Evolutionary conservation across 2,113 vertebrate species (phyloP), one percentile per base, ranked within the genome.

Genomic region (Perca schrenkii): DNA sequence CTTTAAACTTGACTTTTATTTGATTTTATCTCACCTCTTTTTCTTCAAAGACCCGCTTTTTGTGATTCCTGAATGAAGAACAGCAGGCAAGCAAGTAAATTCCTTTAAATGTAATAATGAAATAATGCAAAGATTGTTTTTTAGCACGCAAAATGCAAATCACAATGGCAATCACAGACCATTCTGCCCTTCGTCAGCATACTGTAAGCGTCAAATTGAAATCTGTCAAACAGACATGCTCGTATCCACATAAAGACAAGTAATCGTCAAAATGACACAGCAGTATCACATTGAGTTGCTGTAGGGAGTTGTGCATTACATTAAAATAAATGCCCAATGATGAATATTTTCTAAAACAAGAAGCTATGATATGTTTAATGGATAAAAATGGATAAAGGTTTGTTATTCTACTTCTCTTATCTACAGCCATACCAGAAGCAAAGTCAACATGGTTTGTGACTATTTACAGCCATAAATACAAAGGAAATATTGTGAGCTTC

Each of bases 41-140:
- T 67, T 19, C 61, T 83, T 34, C 3, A 65, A 70, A 58, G 61
- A n/a, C 16, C 64, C 15, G 40, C 53, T 58, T 84, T 85, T 46
- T 85, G 74, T 25, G 49, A 67, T 25, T 49, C 61, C 86, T 90
- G 25, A 78, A 73, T 17, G n/a, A 81, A 72, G 10, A 75, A 75
- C 8, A 80, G 13, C 14, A 62, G 47, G 3, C 1, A 52, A 54
- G 17, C 65, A 19, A 80, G 40, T 74, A 1, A 40, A 11, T 16
- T 56, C 6, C 15, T 54, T 53, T 62, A 57, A 58, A 57, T 36
- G 34, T 36, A 36, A 36, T 36, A 61, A 1, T 43, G 7, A 64
- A 65, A 58, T 21, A 11, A 40, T 34, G 16, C 15, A 50, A 28
- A 64, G 22, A 56, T 17, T 0, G 22, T 2, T 66, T 10, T 66